phyloP scores from a whole-genome alignment of 2,797 vertebrate species.

The Limosa lapponica region DNA sequence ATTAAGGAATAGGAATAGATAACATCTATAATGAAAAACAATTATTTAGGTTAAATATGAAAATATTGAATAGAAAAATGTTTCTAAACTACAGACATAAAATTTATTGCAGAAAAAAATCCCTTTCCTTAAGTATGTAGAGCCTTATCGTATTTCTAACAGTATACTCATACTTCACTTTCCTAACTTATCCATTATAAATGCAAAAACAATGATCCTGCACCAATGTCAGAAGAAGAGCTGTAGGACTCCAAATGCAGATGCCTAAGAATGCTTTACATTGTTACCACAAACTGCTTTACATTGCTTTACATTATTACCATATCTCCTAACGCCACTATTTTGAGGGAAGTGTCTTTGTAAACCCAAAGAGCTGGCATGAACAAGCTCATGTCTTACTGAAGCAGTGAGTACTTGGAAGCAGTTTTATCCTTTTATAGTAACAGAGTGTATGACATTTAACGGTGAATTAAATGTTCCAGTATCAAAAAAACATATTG shows the following conservation, averaged over 20 bases:
- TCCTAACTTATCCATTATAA: neutral
- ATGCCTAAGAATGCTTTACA: neutral
- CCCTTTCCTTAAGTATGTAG: neutral
- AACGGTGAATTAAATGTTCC: neutral
- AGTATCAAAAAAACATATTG: neutral
- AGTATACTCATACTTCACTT: neutral
- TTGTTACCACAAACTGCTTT: neutral
- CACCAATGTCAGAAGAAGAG: neutral
- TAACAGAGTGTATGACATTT: neutral
- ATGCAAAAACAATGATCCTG: neutral
- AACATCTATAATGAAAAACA: neutral
- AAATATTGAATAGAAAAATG: neutral
- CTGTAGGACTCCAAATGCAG: neutral
- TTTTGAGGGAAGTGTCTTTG: neutral
- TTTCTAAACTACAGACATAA: neutral
- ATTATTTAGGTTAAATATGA: neutral
- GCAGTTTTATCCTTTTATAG: constrained; percentile 28
- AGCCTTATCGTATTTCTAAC: neutral
- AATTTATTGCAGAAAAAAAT: neutral
- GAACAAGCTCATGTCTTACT: neutral
- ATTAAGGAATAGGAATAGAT: neutral
- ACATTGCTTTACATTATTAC: neutral
- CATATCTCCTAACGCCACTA: neutral
- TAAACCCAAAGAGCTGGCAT: neutral
- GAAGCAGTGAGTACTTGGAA: constrained; percentile 19